phyloP scores from a whole-genome alignment of 2,113 vertebrate species.

The Sander vitreus region DNA sequence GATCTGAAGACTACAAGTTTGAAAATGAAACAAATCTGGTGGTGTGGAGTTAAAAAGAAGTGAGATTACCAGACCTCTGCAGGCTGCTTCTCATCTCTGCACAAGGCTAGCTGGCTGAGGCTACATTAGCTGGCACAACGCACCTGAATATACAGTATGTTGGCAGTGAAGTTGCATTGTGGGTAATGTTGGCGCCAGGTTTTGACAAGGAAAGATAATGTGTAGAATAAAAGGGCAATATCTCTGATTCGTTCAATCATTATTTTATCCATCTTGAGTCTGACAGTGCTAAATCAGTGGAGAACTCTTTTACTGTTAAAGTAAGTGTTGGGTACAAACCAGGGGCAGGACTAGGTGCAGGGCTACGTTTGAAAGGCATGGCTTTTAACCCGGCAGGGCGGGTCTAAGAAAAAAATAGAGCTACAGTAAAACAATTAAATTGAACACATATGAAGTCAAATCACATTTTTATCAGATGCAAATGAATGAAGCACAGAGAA shows the following conservation, averaged over 20 bases:
- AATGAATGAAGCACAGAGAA: not conserved
- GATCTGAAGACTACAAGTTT: not conserved
- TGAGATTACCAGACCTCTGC: not conserved
- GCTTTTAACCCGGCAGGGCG: not conserved
- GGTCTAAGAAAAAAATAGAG: not conserved
- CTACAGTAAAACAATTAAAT: not conserved
- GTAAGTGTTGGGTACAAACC: not conserved
- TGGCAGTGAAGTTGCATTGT: not conserved
- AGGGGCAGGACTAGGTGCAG: no score
- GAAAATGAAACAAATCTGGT: not conserved
- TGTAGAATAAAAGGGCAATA: not conserved
- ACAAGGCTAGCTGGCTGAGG: not conserved
- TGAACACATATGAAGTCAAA: not conserved
- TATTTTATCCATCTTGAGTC: not conserved
- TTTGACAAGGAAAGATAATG: not conserved
- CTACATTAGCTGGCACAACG: not conserved
- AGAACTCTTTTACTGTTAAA: not conserved
- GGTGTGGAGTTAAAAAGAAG: not conserved
- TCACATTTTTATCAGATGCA: constrained; percentile 1
- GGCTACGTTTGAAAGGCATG: not conserved
- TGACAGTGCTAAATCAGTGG: not conserved
- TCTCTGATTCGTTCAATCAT: not conserved
- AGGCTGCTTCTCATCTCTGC: not conserved
- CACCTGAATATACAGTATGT: no score
- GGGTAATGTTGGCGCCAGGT: not conserved